Evolutionary conservation across 2,113 vertebrate species (phyloP).

Genomic region (Platichthys flesus): DNA sequence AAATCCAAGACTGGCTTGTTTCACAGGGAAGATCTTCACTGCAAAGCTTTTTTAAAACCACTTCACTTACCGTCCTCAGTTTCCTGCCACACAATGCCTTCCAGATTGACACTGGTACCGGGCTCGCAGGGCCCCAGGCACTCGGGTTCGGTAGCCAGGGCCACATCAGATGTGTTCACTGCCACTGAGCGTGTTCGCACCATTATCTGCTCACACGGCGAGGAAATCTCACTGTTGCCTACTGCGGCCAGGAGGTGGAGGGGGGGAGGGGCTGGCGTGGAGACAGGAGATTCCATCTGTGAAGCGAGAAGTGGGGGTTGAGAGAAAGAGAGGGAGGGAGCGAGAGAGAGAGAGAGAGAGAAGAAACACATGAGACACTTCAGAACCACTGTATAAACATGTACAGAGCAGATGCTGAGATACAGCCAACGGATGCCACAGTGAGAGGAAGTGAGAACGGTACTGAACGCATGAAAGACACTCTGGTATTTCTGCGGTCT

Average conservation of each 20-base stretch:
- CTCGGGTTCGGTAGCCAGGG: conserved; percentile 94
- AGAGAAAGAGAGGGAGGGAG: conserved; percentile 12
- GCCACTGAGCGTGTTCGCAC: conserved; percentile 97
- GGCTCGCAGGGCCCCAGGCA: conserved; percentile 98
- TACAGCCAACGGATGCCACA: conserved; percentile 38
- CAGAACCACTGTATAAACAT: conserved; percentile 57
- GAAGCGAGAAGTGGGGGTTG: conserved; percentile 52
- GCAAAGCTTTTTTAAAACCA: not conserved
- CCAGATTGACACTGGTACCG: conserved; percentile 97
- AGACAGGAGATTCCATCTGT: conserved; percentile 97
- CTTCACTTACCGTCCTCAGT: conserved; percentile 93
- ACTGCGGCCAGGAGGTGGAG: conserved; percentile 93
- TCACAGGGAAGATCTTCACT: not conserved
- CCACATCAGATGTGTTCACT: conserved; percentile 96
- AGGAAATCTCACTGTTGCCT: conserved; percentile 93
- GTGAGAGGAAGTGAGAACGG: conserved; percentile 47
- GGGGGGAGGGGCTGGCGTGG: conserved; percentile 92
- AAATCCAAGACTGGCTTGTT: conserved; percentile 15
- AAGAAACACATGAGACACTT: conserved; percentile 55
- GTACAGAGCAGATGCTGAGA: conserved; percentile 51
- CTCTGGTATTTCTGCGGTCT: conserved; percentile 26
- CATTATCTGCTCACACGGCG: conserved; percentile 99
- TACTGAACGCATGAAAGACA: conserved; percentile 39
- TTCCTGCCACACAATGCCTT: conserved; percentile 99
- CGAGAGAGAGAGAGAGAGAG: conserved; percentile 22